A percentile compares a stretch with the other conserved stretches of the same genome.
These are phyloP conservation scores for Excalfactoria chinensis DNA, from an alignment of 2,113 vertebrate species.

Conservation along the genomic window DNA sequence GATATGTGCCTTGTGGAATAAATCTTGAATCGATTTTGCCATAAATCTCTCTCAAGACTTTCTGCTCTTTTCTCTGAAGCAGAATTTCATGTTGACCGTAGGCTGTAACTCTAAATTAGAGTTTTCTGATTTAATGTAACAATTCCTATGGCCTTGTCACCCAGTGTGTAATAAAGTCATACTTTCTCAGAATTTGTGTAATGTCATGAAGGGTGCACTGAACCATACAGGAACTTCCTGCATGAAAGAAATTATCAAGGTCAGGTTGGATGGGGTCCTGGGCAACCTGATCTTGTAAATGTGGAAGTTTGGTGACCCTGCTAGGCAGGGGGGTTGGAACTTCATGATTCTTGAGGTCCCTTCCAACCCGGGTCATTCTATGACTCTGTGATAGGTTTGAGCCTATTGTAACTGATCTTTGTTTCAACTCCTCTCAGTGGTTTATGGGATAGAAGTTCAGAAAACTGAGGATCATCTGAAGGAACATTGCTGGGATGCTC, in stretches of 20 bases:
- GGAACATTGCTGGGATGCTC: background rate
- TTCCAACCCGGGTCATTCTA: too few species aligned
- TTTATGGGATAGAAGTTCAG: background rate
- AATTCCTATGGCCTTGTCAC: background rate
- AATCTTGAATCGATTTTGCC: background rate
- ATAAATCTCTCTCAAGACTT: background rate
- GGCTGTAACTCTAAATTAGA: background rate
- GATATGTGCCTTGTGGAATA: background rate
- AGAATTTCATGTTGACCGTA: background rate
- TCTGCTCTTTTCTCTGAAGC: background rate
- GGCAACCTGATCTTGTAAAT: too few species aligned
- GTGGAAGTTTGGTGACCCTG: too few species aligned
- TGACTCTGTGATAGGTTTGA: background rate
- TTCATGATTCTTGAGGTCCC: too few species aligned
- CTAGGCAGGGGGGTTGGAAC: too few species aligned
- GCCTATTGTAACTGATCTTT: background rate
- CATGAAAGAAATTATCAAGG: background rate
- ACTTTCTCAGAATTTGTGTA: background rate
- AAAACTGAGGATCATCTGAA: background rate
- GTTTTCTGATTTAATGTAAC: background rate
- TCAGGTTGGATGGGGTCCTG: too few species aligned
- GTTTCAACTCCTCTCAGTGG: background rate
- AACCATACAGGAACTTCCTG: background rate
- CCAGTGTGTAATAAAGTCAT: background rate
- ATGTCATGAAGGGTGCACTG: background rate